Base-by-base conservation (phyloP, 35 echinoderm and acorn worm genomes). In the Holothuria glaberrima region DNA sequence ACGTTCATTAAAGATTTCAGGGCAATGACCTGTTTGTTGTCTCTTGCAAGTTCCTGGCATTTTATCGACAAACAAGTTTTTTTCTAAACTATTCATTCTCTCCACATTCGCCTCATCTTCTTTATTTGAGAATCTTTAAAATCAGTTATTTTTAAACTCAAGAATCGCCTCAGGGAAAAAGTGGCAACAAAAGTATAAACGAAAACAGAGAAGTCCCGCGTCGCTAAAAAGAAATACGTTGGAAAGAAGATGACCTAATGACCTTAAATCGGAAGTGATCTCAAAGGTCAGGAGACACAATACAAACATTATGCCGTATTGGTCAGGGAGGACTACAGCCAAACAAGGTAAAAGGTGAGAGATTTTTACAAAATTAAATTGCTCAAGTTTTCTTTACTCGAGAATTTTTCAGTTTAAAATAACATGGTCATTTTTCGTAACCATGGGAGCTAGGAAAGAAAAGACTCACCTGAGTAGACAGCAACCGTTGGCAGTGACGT, bases 261-360 rank as follows among this genome's bases (percentile, higher is more conserved):
- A 48, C 74, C 74, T 48, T 78, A 45, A 78, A 41, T 78, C 74
- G 74, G 74, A 78, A 78, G 50, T 78, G 74, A 78, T 48, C 74
- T 78, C 38, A 78, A 78, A 78, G 74, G 74, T 78, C 74, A 78
- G n/a, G 74, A 78, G 74, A 78, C 74, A 78, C 74, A 78, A 78
- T 78, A 28, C 18, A 28, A 9, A 48, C 25, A 78, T 48, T 48
- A 12, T 21, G 50, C 50, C 50, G 38, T 41, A 48, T 48, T 48
- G 74, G 74, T 48, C 74, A 78, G 74, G 27, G 74, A 28, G 24
- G n/a, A 25, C 66, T 27, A 48, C 12, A 14, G 16, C 50, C 10
- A 0, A 12, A 54, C 50, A 12, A 54, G 50, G 50, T 54, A 54
- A 54, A 14, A 54, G 50, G 50, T 54, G 50, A 54, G 44, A 46